phyloP scores from a whole-genome alignment of 2,113 vertebrate species.

The Bostrychus sinensis region DNA sequence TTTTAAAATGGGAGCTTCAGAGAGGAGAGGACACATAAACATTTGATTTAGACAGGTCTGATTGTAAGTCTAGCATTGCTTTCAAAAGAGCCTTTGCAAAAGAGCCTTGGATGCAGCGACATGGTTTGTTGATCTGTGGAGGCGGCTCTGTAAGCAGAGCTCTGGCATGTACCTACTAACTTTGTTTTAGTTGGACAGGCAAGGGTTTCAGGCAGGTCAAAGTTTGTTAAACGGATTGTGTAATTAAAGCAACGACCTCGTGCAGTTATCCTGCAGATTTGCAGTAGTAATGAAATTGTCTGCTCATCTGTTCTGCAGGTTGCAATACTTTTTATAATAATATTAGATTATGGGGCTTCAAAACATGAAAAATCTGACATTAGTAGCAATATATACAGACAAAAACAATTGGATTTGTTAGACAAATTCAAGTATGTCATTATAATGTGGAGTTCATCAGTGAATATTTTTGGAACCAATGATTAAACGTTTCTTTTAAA shows the following conservation, averaged over 20 bases:
- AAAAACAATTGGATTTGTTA: too few species aligned
- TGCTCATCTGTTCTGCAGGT: not conserved
- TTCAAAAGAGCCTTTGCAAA: conserved; percentile 30
- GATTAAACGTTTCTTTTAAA: too few species aligned
- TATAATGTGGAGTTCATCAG: too few species aligned
- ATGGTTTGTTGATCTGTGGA: conserved; percentile 4
- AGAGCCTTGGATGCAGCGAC: conserved; percentile 36
- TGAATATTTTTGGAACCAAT: too few species aligned
- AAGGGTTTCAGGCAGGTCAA: conserved; percentile 7
- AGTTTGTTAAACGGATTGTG: conserved; percentile 19
- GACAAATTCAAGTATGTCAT: too few species aligned
- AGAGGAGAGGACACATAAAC: conserved; percentile 44
- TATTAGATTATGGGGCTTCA: too few species aligned
- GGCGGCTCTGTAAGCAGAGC: conserved; percentile 18
- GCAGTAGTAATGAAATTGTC: not conserved
- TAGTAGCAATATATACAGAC: too few species aligned
- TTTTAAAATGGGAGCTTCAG: conserved; percentile 31
- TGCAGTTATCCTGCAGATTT: not conserved
- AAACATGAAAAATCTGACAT: not conserved
- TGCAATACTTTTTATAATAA: too few species aligned
- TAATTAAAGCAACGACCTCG: not conserved
- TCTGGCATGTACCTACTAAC: conserved; percentile 30
- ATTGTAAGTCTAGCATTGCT: conserved; percentile 48
- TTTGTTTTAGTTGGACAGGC: conserved; percentile 2
- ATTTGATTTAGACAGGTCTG: conserved; percentile 29